Evolutionary conservation across 2,888 invertebrate species (phyloP).

Genomic region (Aphidius colemani): DNA sequence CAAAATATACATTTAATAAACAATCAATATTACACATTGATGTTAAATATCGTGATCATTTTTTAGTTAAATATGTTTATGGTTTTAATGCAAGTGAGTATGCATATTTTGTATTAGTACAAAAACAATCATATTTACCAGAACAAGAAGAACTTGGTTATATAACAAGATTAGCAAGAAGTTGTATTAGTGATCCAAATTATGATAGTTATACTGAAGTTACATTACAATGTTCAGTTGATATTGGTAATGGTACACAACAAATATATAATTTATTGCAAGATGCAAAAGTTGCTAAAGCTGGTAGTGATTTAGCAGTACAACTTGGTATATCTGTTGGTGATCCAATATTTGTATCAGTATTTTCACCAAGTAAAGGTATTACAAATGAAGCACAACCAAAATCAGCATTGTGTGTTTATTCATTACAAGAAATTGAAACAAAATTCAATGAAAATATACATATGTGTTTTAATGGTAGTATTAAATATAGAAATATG

Average conservation of each 20-base stretch:
- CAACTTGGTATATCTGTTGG: conserved; percentile 81
- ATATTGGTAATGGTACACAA: conserved; percentile 62
- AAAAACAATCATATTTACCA: conserved; percentile 87
- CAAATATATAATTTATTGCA: conserved; percentile 84
- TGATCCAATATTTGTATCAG: conserved; percentile 82
- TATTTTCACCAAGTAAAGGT: conserved; percentile 88
- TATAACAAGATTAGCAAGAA: conserved; percentile 86
- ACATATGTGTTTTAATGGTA: conserved; percentile 96
- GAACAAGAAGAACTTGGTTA: conserved; percentile 89
- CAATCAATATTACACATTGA: conserved; percentile 86
- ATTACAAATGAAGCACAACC: conserved; percentile 82
- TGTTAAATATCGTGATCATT: conserved; percentile 92
- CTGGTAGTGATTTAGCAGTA: conserved; percentile 81
- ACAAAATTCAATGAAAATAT: conserved; percentile 95
- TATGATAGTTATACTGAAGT: conserved; percentile 98
- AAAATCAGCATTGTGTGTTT: conserved; percentile 91
- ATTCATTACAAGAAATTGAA: conserved; percentile 87
- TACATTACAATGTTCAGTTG: conserved; percentile 83
- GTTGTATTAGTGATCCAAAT: conserved; percentile 92
- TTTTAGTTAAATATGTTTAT: conserved; percentile 94
- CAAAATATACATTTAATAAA: conserved; percentile 82
- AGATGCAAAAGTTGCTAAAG: conserved; percentile 87
- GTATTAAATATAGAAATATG: conserved; percentile 88
- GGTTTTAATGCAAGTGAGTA: conserved; percentile 95
- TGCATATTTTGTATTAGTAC: conserved; percentile 94